Base-by-base conservation (phyloP, 2,888 invertebrate genomes). In the Perizoma flavofasciatum region DNA sequence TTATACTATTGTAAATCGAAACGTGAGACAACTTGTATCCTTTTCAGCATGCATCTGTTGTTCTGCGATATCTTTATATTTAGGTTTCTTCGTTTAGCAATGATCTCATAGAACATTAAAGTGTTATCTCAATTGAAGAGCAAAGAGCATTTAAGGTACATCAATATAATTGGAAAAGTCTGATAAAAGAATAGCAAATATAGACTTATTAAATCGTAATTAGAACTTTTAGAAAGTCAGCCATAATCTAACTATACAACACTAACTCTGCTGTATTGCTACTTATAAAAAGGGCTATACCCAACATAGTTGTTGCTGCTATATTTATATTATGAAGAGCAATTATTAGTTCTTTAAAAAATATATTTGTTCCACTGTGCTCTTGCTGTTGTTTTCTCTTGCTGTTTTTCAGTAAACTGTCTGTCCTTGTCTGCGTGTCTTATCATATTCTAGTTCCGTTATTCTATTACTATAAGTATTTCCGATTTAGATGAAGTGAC, bases 401-500 rank as follows among this genome's bases (percentile, higher is more conserved):
- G n/a, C n/a, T n/a, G n/a, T 22, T 22, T 39, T 39, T 7, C 4
- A 39, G 4, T 6, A 39, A 6, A 7, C 39, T 9, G 7, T 7
- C n/a, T n/a, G n/a, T 6, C 39, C 6, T 0, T 39, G 39, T 39
- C 39, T 39, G 7, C 9, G 22, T 22, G 22, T 39, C 39, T 39
- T 4, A 39, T 22, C 22, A 4, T 8, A 9, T 39, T 39, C 39
- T 22, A n/a, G 37, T 22, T 43, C 6, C 6, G 10, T 39, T n/a
- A 22, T 46, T 37, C 39, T 40, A 45, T 39, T 39, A 0, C 22
- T 22, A 22, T 55, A 52, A 59, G 60, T 58, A 22, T 47, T 47
- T 39, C 44, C n/a, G 6, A 32, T 39, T 57, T 40, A 48, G 48
- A 54, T 40, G 35, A 59, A 10, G 43, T 58, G 50, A 54, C 56